Evolutionary conservation across 2,113 vertebrate species (phyloP), one percentile per base, ranked within the genome.

Genomic region (Hippocampus mohnikei): DNA sequence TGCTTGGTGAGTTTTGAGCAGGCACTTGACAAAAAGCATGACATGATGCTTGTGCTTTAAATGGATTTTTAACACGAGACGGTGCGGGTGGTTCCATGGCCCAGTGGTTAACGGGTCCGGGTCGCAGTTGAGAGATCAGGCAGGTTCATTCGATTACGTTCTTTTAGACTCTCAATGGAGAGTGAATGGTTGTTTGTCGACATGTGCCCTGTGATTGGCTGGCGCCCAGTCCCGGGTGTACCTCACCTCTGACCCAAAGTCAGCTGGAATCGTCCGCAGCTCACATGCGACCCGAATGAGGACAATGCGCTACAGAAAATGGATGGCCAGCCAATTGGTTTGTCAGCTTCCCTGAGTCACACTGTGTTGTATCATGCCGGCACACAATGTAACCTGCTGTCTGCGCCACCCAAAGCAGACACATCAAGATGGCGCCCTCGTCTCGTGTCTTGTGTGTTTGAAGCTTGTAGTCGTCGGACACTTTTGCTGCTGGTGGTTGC

Each of bases 1-100:
- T 89, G 83, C 86, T 88, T 72, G 18, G 16, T 76, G 46, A 77
- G 77, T 77, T 48, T 48, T 48, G 5, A 64, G 79, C 68, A 86
- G 82, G 84, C 82, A 88, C 83, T 82, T 85, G 50, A 52, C 46
- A 58, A 10, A 33, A 23, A 66, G 18, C 40, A 25, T 33, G 11
- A 15, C 10, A 1, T 3, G 16, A 63, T 5, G 56, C 27, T 72
- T 83, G 85, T 82, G 85, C 87, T 87, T 79, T 50, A 8, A 73
- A 79, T 18, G 8, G 5, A 70, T 9, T 46, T 58, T 44, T 44
- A 44, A 44, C 42, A 44, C 1, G 53, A 63, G 23, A 62, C 37
- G 21, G 40, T 21, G 59, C 8, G 50, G 50, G 20, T 21, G 8
- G 50, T 21, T 8, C 20, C 20, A 16, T 53, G 9, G 21, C 5